These are phyloP conservation scores for Apis cerana DNA, from an alignment of 1,140 invertebrate species.

Conservation along the genomic window DNA sequence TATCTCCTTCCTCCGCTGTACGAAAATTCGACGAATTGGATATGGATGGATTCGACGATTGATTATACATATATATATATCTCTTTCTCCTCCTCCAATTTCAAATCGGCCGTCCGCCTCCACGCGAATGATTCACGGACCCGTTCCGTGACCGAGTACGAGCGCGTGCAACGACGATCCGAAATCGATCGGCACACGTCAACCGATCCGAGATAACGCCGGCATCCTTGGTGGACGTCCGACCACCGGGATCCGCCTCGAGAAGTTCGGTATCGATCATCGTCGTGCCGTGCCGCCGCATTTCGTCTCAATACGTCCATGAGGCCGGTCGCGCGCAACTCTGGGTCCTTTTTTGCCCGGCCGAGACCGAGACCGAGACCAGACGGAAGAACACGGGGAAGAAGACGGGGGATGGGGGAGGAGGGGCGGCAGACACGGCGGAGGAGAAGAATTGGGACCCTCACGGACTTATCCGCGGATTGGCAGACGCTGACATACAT, in stretches of 20 bases:
- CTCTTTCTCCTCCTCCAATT: too few species aligned
- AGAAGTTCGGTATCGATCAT: slow-evolving; percentile 56
- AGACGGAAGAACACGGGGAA: slow-evolving; percentile 41
- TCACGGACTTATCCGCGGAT: slow-evolving; percentile 67
- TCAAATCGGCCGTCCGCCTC: too few species aligned
- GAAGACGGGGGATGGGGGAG: slow-evolving; percentile 26
- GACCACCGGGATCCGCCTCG: slow-evolving; percentile 42
- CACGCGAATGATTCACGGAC: not conserved
- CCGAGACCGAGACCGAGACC: slow-evolving; percentile 37
- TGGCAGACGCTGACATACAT: slow-evolving; percentile 75
- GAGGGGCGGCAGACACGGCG: slow-evolving; percentile 10
- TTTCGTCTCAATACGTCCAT: slow-evolving; percentile 72
- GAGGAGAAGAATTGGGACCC: slow-evolving; percentile 55
- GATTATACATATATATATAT: too few species aligned
- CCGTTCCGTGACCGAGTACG: not conserved
- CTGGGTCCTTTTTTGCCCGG: slow-evolving; percentile 60
- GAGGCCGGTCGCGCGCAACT: slow-evolving; percentile 56
- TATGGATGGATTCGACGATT: too few species aligned
- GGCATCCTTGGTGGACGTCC: slow-evolving; percentile 35
- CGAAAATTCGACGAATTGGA: not conserved
- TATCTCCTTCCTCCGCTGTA: not conserved
- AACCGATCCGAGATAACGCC: slow-evolving; percentile 50
- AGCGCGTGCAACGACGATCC: slow-evolving; percentile 26
- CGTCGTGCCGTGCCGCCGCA: slow-evolving; percentile 40
- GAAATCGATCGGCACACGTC: slow-evolving; percentile 49